phyloP scores from a whole-genome alignment of 1,140 invertebrate genomes.

The Mylabris phalerata region DNA sequence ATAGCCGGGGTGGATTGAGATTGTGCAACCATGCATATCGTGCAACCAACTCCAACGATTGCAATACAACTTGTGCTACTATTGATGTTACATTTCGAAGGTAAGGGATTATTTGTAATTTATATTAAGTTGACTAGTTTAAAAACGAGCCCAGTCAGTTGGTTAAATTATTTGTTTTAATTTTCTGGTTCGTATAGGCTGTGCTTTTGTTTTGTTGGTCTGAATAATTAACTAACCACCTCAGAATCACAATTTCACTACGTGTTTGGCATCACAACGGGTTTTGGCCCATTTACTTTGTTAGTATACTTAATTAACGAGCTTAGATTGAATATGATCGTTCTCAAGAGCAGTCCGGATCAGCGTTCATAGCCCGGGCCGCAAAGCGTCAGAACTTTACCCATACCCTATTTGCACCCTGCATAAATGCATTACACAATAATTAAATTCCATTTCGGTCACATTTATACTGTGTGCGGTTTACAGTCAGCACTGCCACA shows the following conservation, averaged over 20 bases:
- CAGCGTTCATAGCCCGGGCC: constrained; percentile 19
- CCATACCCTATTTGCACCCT: constrained; percentile 13
- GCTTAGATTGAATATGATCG: constrained; percentile 37
- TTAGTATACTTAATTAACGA: constrained; percentile 36
- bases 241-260: constrained; percentile 40
- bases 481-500: constrained; percentile 23
- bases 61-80: constrained; percentile 25
- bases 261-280: constrained; percentile 38
- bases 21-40: constrained; percentile 28
- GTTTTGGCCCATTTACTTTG: constrained; percentile 29
- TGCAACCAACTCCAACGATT: constrained; percentile 21
- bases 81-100: constrained; percentile 23
- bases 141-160: not conserved
- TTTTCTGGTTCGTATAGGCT: constrained; percentile 26
- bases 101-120: not conserved
- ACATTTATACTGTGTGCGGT: constrained; percentile 38
- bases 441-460: constrained; percentile 41
- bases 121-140: not conserved
- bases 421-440: constrained; percentile 39
- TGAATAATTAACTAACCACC: constrained; percentile 42
- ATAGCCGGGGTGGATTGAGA: constrained; percentile 35
- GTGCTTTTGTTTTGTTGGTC: constrained; percentile 32
- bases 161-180: constrained; percentile 33
- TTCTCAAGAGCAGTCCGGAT: constrained; percentile 21
- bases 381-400: constrained; percentile 6